Conservation (phyloP, 2,113 vertebrate species). For the Vulpes vulpes region DNA sequence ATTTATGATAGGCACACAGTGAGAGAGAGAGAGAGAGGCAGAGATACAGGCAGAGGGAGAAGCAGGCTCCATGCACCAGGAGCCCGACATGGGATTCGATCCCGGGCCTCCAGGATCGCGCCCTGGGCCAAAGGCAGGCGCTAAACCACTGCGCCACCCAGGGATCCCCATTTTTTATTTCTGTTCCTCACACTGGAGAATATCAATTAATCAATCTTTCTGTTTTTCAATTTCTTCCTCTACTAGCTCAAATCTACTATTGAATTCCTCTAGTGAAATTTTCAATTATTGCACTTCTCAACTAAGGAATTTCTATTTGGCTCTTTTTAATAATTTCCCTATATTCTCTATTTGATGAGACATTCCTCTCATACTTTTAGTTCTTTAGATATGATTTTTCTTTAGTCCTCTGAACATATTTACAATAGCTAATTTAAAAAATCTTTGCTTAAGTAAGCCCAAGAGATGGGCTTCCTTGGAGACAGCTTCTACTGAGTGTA, state of each 20-base stretch:
- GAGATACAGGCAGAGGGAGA: too few relatives aligned
- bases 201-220: not conserved
- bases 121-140: too few relatives aligned
- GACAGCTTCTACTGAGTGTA: not conserved
- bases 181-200: not conserved
- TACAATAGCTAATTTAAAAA: not conserved
- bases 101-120: too few relatives aligned
- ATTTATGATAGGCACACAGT: too few relatives aligned
- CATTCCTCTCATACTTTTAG: not conserved
- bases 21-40: too few relatives aligned
- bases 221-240: not conserved
- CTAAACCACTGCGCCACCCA: too few relatives aligned
- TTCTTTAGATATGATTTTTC: not conserved
- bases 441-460: not conserved
- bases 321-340: not conserved
- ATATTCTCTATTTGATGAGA: slow-evolving; percentile 1
- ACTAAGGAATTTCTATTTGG: not conserved
- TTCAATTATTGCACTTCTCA: not conserved
- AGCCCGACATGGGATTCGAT: too few relatives aligned
- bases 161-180: not conserved
- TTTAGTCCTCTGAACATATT: not conserved
- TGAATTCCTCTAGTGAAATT: not conserved
- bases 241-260: not conserved
- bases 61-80: too few relatives aligned
- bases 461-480: not conserved